Evolutionary conservation across 2,113 vertebrate genomes (phyloP).

Genomic region (Tapirus terrestris): DNA sequence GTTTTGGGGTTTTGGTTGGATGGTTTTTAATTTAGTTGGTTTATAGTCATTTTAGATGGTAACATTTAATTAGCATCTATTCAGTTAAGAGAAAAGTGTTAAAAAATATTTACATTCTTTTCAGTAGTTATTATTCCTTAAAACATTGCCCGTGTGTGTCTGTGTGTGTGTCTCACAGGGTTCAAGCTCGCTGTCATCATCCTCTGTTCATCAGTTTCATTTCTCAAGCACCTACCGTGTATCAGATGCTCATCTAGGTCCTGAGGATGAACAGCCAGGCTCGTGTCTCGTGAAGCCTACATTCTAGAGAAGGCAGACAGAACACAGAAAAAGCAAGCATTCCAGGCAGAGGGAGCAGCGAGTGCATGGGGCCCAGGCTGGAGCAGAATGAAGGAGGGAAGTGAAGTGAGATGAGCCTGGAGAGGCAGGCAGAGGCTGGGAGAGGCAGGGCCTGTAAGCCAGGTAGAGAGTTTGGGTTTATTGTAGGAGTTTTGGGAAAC

Average conservation of each 20-base stretch:
- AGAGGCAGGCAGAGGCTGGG: not conserved
- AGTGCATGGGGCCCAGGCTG: not conserved
- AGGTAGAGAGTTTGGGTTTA: not conserved
- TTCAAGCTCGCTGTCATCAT: not conserved
- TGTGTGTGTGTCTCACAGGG: not conserved
- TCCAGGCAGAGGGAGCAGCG: not conserved
- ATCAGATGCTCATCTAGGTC: not conserved
- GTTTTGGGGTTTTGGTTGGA: not conserved
- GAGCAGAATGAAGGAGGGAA: not conserved
- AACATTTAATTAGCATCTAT: not conserved
- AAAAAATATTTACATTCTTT: not conserved
- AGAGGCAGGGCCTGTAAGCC: not conserved
- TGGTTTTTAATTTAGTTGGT: not conserved
- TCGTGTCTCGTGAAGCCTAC: not conserved
- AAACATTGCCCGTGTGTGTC: not conserved
- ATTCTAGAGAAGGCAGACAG: not conserved
- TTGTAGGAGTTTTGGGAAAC: not conserved
- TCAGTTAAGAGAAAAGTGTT: conserved; percentile 35
- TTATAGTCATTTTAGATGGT: not conserved
- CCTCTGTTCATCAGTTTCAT: not conserved
- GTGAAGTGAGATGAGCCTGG: not conserved
- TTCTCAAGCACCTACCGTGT: not conserved
- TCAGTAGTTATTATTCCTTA: not conserved
- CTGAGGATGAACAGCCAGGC: not conserved
- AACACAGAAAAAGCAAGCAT: not conserved